Evolutionary conservation across 2,113 vertebrate genomes (phyloP).

Genomic region (Rousettus leschenaultii): DNA sequence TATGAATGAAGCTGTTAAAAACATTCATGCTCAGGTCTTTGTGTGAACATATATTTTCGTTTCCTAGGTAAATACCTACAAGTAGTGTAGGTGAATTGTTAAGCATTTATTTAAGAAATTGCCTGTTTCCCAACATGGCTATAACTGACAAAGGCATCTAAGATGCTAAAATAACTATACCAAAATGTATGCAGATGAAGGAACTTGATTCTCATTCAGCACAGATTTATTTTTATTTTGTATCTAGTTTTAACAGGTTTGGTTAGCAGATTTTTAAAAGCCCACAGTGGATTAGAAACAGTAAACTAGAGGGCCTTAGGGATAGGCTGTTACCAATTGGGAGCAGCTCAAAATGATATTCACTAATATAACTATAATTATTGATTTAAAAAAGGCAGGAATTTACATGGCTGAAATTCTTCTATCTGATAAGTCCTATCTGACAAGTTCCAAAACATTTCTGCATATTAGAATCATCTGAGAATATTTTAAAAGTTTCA

Average conservation of each 20-base stretch:
- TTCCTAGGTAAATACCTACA: not conserved
- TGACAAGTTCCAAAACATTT: not conserved
- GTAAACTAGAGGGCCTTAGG: not conserved
- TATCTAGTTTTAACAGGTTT: constrained; percentile 17
- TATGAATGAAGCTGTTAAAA: not conserved
- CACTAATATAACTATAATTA: not conserved
- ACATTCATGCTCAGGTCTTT: not conserved
- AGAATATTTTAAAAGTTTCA: not conserved
- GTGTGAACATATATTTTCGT: not conserved
- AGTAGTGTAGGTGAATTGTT: not conserved
- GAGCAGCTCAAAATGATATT: constrained; percentile 4
- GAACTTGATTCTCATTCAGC: not conserved
- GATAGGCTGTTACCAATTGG: not conserved
- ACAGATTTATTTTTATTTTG: constrained; percentile 36
- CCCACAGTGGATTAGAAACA: not conserved
- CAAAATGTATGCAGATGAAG: not conserved
- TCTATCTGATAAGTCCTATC: not conserved
- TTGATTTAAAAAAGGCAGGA: not conserved
- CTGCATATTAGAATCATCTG: not conserved
- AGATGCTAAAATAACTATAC: not conserved
- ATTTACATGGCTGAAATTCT: not conserved
- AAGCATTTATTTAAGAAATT: not conserved
- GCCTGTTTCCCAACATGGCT: not conserved
- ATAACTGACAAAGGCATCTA: not conserved
- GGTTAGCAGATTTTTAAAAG: not conserved